Conservation (phyloP, 2,888 invertebrate genomes). For the Hoplodrina ambigua region DNA sequence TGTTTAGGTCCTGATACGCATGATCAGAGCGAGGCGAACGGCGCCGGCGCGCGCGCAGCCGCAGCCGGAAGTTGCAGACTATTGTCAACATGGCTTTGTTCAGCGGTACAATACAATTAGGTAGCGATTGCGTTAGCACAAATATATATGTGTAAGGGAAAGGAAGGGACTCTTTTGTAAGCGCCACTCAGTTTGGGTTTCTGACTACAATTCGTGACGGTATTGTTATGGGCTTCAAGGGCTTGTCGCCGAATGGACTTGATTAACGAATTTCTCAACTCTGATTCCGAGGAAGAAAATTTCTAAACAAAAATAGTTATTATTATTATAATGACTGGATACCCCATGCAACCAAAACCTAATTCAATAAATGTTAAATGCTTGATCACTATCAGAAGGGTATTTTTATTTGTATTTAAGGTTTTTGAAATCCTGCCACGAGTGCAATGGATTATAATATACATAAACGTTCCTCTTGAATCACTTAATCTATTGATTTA, state of each 20-base stretch:
- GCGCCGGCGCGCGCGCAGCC: conserved; percentile 51
- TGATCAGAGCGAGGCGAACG: conserved; percentile 17
- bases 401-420: too few species aligned
- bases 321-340: background rate
- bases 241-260: background rate
- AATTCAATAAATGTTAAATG: background rate
- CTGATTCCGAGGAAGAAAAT: too few species aligned
- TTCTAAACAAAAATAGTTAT: too few species aligned
- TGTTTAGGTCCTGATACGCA: conserved; percentile 33
- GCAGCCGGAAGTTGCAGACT: conserved; percentile 51
- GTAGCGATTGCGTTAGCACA: conserved; percentile 42
- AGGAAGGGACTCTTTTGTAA: conserved; percentile 30
- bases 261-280: background rate
- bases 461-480: too few species aligned
- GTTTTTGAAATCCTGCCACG: too few species aligned
- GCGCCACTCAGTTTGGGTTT: background rate
- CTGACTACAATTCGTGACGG: background rate
- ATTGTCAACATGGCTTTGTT: conserved; percentile 49
- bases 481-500: too few species aligned
- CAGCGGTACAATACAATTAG: conserved; percentile 43
- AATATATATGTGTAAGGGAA: conserved; percentile 27
- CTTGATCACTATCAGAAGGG: background rate
- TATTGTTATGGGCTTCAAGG: conserved; percentile 7
- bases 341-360: background rate
- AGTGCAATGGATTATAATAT: too few species aligned